These are phyloP conservation scores for Lasioglossum villosulum DNA, from an alignment of 2,888 invertebrate species.

Conservation along the genomic window DNA sequence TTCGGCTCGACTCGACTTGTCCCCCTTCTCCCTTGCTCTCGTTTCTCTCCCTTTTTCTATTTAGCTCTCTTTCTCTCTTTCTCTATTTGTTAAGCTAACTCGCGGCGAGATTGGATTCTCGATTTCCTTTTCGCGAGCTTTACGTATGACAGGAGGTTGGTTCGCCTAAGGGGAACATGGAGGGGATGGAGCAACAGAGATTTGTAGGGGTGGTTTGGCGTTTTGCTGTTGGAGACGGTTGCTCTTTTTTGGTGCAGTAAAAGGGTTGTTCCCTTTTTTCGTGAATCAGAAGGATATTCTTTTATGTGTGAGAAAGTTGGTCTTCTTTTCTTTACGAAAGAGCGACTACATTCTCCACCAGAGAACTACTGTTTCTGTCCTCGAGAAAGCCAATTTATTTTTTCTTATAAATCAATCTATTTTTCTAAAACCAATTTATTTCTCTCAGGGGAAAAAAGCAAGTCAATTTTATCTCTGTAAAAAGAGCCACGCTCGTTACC, in stretches of 20 bases:
- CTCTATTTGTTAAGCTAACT: slow-evolving; percentile 38
- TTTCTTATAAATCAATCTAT: neutral
- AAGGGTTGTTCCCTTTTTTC: neutral
- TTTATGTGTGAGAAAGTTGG: neutral
- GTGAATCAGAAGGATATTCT: neutral
- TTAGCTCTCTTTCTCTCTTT: neutral
- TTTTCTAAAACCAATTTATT: neutral
- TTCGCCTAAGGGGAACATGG: neutral
- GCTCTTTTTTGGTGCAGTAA: neutral
- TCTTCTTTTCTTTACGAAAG: neutral
- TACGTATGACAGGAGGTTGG: neutral
- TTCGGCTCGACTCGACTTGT: slow-evolving; percentile 38
- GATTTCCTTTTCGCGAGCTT: slow-evolving; percentile 1
- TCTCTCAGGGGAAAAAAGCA: neutral
- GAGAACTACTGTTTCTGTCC: too few relatives aligned
- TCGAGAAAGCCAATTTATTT: neutral
- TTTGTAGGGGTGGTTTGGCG: neutral
- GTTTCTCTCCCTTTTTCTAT: neutral
- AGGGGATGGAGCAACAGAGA: neutral
- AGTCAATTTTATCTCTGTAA: neutral
- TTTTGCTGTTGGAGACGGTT: neutral
- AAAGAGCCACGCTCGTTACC: neutral
- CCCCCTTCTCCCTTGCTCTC: slow-evolving; percentile 31
- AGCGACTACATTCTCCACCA: neutral
- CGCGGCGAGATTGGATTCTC: slow-evolving; percentile 36